These are phyloP conservation scores for Heliconius congener DNA, from an alignment of 1,140 invertebrate species.

Conservation along the genomic window DNA sequence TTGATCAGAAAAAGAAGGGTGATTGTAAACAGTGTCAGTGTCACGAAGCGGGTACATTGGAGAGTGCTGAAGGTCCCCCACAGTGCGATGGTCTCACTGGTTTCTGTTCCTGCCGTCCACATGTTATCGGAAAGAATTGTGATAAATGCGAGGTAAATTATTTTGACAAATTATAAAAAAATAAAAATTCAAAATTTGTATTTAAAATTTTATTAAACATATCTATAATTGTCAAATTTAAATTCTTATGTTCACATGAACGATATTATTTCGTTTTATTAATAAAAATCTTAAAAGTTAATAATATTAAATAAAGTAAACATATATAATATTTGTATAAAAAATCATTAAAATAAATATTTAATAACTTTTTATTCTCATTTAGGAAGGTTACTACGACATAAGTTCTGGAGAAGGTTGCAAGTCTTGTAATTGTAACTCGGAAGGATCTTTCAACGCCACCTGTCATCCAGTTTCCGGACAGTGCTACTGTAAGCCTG, in stretches of 20 bases:
- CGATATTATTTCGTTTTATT: no score
- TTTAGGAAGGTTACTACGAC: slow-evolving; percentile 89
- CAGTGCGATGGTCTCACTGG: slow-evolving; percentile 88
- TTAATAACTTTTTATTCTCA: neutral
- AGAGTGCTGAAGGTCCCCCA: slow-evolving; percentile 85
- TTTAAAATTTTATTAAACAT: no score
- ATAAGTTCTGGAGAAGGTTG: slow-evolving; percentile 92
- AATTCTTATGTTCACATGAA: no score
- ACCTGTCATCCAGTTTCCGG: slow-evolving; percentile 91
- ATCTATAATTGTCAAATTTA: no score
- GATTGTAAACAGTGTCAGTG: slow-evolving; percentile 95
- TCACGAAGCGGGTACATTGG: slow-evolving; percentile 89
- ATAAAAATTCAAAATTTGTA: no score
- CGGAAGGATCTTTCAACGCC: slow-evolving; percentile 90
- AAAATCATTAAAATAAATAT: no score
- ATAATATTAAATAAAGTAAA: no score
- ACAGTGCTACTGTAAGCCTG: slow-evolving; percentile 92
- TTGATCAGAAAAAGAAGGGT: slow-evolving; percentile 92
- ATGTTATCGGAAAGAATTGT: slow-evolving; percentile 94
- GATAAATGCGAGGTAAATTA: slow-evolving; percentile 88
- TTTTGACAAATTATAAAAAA: no score
- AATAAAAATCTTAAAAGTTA: neutral
- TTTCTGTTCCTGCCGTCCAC: slow-evolving; percentile 92
- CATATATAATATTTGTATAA: no score
- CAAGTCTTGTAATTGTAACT: slow-evolving; percentile 92